These are phyloP conservation scores for Ametastegia equiseti DNA, from an alignment of 2,888 invertebrate species.

Conservation along the genomic window DNA sequence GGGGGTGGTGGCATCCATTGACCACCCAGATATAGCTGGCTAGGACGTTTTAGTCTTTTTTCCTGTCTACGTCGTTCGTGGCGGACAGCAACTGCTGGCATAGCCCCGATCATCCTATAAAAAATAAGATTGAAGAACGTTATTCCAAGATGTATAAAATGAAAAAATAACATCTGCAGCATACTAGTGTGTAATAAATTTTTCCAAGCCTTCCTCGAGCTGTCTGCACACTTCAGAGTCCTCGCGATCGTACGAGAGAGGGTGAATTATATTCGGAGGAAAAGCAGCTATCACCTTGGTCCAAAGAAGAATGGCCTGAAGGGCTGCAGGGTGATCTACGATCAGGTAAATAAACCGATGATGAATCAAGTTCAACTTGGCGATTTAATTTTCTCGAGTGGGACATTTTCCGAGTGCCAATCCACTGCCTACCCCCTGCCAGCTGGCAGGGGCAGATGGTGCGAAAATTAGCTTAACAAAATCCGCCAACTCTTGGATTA, in stretches of 20 bases:
- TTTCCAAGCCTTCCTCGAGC: not conserved
- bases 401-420: not conserved
- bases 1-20: constrained; percentile 81
- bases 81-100: constrained; percentile 91
- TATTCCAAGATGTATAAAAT: not conserved
- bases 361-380: not conserved
- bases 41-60: constrained; percentile 80
- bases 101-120: constrained; percentile 88
- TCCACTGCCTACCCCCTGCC: not conserved
- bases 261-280: not conserved
- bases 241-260: not conserved
- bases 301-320: not conserved
- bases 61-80: constrained; percentile 88
- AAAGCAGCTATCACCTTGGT: not conserved
- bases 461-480: not conserved
- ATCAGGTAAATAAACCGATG: not conserved
- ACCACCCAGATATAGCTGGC: constrained; percentile 83
- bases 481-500: not conserved
- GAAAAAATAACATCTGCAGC: not conserved
- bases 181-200: not conserved
- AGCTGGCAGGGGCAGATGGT: not conserved
- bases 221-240: not conserved
- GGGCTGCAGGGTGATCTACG: not conserved
- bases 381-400: constrained; percentile 15
- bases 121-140: not conserved